Percentiles rank a stretch among this genome's conserved stretches.
phyloP scores from a whole-genome alignment of 2,113 vertebrate genomes.

The Rhodinocichla rosea region DNA sequence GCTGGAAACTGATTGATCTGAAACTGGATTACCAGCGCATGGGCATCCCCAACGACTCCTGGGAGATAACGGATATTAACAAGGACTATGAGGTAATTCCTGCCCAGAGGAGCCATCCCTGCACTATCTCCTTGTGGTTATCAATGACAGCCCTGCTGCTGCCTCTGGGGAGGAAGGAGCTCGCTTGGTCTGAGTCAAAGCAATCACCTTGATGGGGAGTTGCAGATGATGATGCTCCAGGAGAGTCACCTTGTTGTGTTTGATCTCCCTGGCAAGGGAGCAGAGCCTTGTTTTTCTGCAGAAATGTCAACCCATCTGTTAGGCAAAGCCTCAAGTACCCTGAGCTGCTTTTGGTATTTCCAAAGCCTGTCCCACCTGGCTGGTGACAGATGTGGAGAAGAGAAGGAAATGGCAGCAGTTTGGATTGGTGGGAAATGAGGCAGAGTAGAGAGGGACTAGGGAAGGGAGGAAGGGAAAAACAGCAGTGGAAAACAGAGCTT shows the following conservation, averaged over 20 bases:
- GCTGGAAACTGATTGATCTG: slow-evolving; percentile 76
- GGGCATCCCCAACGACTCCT: slow-evolving; percentile 77
- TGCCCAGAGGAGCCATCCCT: not conserved
- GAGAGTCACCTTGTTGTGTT: slow-evolving; percentile 5
- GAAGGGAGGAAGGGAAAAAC: not conserved
- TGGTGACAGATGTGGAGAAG: not conserved
- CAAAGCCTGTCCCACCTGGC: not conserved
- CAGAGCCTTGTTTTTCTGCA: not conserved
- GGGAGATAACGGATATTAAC: slow-evolving; percentile 77
- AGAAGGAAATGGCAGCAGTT: not conserved
- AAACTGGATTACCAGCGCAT: slow-evolving; percentile 76
- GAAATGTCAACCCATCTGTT: not conserved
- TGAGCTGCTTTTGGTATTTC: not conserved
- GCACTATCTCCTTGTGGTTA: not conserved
- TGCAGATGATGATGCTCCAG: not conserved
- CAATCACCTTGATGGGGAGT: not conserved
- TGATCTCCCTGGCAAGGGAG: not conserved
- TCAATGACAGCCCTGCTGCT: not conserved
- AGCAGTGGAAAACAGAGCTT: not conserved
- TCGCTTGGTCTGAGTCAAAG: not conserved
- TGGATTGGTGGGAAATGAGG: not conserved
- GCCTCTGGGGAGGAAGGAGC: not conserved
- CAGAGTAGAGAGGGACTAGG: not conserved
- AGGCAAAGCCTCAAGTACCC: not conserved
- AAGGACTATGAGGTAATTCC: slow-evolving; percentile 77